Evolutionary conservation across 35 echinoderm and acorn worm genomes (phyloP), one percentile per base, ranked within the genome.

Genomic region (Holothuria glaberrima): DNA sequence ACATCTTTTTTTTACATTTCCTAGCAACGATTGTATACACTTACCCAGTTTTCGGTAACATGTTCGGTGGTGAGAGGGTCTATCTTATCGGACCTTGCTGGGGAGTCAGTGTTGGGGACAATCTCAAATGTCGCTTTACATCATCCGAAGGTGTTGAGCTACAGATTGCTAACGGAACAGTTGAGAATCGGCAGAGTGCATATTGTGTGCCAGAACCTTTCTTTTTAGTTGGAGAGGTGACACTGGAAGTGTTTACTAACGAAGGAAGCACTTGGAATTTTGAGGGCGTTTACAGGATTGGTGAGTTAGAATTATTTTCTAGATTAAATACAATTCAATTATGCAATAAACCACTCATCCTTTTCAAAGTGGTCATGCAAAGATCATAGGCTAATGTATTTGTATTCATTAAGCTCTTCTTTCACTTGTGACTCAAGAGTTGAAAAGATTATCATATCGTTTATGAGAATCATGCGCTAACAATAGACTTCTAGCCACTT

Each of bases 161-260:
- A 18, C 91, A 92, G 58, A 34, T 27, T 33, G 69, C 68, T n/a
- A 77, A 87, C 20, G 91, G 83, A 12, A 88, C 85, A 1, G 46
- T 58, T 48, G 56, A 77, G 16, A 46, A 61, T 50, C 41, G 54
- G 17, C 52, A 92, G 30, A 84, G 46, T 59, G 91, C 91, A 0
- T 92, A 92, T 71, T 92, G 91, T 59, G 68, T 92, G 28, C 91
- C 91, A 9, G 74, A 80, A 19, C 91, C 91, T n/a, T 92, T 92
- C 73, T 92, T 92, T 45, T 67, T 92, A 29, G 52, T 87, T n/a
- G 91, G 91, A 10, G 91, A 92, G 35, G 70, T 92, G 2, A 56
- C 30, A 13, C 6, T 92, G 5, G 35, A 64, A 13, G 85, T 88
- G 9, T 87, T 62, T 41, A 7, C 26, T 34, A 50, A 87, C 50